Base-by-base conservation (phyloP, 1,140 invertebrate genomes). In the Colletes gigas region DNA sequence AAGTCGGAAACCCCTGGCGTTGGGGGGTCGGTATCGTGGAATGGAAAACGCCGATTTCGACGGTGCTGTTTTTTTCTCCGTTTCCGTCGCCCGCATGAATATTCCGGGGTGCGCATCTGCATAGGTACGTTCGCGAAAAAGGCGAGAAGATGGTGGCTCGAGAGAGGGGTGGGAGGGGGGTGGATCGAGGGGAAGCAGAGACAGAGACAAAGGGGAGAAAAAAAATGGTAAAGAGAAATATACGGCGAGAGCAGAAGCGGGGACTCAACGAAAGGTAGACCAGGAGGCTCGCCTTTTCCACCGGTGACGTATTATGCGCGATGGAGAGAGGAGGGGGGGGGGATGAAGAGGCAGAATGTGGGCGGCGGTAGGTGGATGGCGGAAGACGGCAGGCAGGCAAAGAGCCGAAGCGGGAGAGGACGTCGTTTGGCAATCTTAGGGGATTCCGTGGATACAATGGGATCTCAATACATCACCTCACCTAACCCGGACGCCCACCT, bases 391-490 rank as follows among this genome's bases (percentile, higher is more conserved):
- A 68, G 83, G 59, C 71, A 68, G 54, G 78, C 66, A 68, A 78
- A 67, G 68, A 74, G 82, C 65, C 30, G 79, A 76, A 60, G 74
- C 70, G 59, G 83, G 78, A 78, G 81, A 84, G 83, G 84, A 83
- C 81, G 90, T 92, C 91, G 91, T 93, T 93, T 92, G 92, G 92
- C 92, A 93, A 93, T 93, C 93, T 93, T 93, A 88, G 91, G 92
- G 92, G 92, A 93, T 93, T 93, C 90, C 88, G 84, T 87, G 92
- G 92, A 93, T 93, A 93, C 92, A 93, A 93, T 93, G 92, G 92
- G 92, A 93, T 93, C 92, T 93, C 93, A 93, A 93, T 93, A 93
- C 93, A 93, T 93, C 93, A 93, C 92, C 91, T 93, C 88, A 86
- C 88, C 90, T 93, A 93, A 92, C 89, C 87, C 86, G 60, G 47